Conservation (phyloP, 1,140 invertebrate species). For the Trichomalopsis sarcophagae region DNA sequence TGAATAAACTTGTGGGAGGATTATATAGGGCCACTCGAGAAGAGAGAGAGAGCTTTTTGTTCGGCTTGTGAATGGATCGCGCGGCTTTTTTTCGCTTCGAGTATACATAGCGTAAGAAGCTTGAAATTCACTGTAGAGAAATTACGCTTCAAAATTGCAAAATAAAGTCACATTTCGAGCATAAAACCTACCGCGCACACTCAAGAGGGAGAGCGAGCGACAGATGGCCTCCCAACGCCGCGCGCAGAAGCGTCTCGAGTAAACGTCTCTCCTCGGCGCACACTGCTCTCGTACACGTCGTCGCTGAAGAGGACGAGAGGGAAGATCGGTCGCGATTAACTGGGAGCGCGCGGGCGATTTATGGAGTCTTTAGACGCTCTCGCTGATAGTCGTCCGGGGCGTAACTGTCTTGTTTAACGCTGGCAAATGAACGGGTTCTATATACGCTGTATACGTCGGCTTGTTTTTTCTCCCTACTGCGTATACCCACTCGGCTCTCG, state of each 20-base stretch:
- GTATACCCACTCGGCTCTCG: background rate
- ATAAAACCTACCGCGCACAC: background rate
- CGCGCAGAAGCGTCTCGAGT: background rate
- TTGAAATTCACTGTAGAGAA: too few species aligned
- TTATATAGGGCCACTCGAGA: background rate
- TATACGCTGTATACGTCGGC: background rate
- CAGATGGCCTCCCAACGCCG: slow-evolving; percentile 3
- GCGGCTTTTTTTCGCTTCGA: background rate
- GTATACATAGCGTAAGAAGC: too few species aligned
- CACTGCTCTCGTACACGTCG: background rate
- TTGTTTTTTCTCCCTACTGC: background rate
- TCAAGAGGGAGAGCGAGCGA: background rate
- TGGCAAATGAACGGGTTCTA: slow-evolving; percentile 10
- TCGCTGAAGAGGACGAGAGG: background rate
- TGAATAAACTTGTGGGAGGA: slow-evolving; percentile 12
- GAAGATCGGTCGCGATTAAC: slow-evolving; percentile 41
- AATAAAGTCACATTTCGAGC: background rate
- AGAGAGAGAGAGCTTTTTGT: background rate
- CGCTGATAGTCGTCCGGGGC: slow-evolving; percentile 35
- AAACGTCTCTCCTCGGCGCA: background rate
- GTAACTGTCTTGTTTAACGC: slow-evolving; percentile 41
- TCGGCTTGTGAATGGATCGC: background rate
- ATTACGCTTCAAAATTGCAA: background rate
- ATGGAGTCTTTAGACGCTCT: slow-evolving; percentile 37
- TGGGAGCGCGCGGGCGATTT: slow-evolving; percentile 33